Percentiles rank a stretch among this genome's conserved stretches.
phyloP scores from a whole-genome alignment of 2,888 invertebrate species.

The Papilio demoleus region DNA sequence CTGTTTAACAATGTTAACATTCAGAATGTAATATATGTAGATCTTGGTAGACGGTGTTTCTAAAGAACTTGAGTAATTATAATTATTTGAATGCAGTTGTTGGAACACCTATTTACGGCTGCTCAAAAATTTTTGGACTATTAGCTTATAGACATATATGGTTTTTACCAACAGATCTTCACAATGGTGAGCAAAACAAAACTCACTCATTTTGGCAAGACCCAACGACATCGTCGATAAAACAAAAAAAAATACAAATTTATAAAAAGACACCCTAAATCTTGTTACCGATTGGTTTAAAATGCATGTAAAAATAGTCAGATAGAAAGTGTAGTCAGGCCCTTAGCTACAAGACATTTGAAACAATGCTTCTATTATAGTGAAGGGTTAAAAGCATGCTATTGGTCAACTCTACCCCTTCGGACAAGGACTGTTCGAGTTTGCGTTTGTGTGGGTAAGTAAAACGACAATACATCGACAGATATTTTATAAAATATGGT shows the following conservation, averaged over 20 bases:
- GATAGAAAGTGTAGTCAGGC: slow-evolving; percentile 13
- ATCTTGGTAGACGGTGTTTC: not conserved
- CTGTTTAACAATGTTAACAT: slow-evolving; percentile 7
- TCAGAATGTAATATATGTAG: not conserved
- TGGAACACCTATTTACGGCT: too few species aligned
- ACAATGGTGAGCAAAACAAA: too few species aligned
- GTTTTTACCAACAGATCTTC: not conserved
- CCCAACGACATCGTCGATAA: too few species aligned
- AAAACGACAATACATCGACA: not conserved
- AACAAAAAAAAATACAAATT: not conserved
- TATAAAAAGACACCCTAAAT: not conserved
- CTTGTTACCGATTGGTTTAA: not conserved
- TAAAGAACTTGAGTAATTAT: not conserved
- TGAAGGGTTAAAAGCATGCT: slow-evolving; percentile 80
- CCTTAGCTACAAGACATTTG: slow-evolving; percentile 53
- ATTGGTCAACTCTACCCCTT: slow-evolving; percentile 78
- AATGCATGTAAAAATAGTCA: not conserved
- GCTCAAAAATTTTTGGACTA: too few species aligned
- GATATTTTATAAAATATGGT: not conserved
- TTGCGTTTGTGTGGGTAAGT: slow-evolving; percentile 54
- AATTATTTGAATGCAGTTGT: too few species aligned
- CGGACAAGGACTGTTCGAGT: slow-evolving; percentile 35
- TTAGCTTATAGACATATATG: too few species aligned
- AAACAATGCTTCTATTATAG: slow-evolving; percentile 79
- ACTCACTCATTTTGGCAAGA: not conserved